Base-by-base conservation (phyloP, 2,113 vertebrate species). In the Rutilus rutilus region DNA sequence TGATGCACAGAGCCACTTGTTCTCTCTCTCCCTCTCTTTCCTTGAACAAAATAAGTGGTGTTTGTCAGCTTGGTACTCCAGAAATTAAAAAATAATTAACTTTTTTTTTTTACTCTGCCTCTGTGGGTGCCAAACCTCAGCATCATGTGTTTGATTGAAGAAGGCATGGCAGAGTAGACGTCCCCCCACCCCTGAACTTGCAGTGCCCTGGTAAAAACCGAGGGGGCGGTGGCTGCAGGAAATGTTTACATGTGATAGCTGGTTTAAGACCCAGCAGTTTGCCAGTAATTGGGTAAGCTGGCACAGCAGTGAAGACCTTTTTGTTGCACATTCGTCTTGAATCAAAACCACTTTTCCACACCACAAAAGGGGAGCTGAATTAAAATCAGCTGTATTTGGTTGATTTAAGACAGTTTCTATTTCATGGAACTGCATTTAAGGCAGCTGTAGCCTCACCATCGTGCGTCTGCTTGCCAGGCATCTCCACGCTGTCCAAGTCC, bases 341-440 rank as follows among this genome's bases (percentile, higher is more conserved):
- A 89, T 93, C 90, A 91, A 88, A 89, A 88, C 73, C 90, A 89
- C 92, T 87, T 93, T 91, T 85, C 83, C 90, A 84, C 88, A 90
- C 92, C 91, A 90, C 92, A 91, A 92, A 91, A 94, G 90, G 94
- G 93, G 91, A 92, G 91, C 52, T 91, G 94, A 94, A 96, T 96
- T 93, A 93, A 95, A 96, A 96, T 96, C 95, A 94, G 94, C 94
- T 95, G 94, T 91, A 95, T 90, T 93, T 93, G 84, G 93, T 93
- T 93, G 94, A 94, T 92, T 91, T 90, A 95, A 95, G 89, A 87
- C 93, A 93, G 92, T 94, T 95, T 92, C 75, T 92, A 91, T 87
- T 87, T 93, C 94, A 94, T 93, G 94, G 93, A 94, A 94, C 94
- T 93, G 89, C 92, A 59, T 93, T 91, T 95, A 94, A 94, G 95